phyloP scores from a whole-genome alignment of 2,888 invertebrate genomes.

The Euzophera pinguis region DNA sequence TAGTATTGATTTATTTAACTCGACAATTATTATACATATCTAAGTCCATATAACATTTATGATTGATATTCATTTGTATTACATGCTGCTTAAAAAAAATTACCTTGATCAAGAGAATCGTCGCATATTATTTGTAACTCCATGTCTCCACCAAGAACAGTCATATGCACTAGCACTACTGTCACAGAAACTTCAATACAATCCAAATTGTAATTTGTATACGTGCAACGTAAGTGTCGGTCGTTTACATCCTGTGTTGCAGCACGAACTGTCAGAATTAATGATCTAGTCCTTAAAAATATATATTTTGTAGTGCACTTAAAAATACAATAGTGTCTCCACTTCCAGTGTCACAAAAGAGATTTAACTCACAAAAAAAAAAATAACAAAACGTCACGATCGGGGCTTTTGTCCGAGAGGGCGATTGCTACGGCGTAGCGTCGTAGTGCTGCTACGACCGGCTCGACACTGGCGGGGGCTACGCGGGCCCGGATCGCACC shows the following conservation, averaged over 20 bases:
- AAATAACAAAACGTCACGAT: conserved; percentile 66
- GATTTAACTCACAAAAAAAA: conserved; percentile 64
- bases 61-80: not conserved
- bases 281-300: not conserved
- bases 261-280: conserved; percentile 6
- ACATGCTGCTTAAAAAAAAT: not conserved
- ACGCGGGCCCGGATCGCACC: conserved; percentile 70
- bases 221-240: not conserved
- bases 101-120: not conserved
- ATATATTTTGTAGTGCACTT: conserved; percentile 20
- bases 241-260: conserved; percentile 9
- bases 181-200: conserved; percentile 10
- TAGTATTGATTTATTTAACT: too few relatives aligned
- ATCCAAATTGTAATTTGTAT: conserved; percentile 1
- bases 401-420: conserved; percentile 60
- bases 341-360: conserved; percentile 55
- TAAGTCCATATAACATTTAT: too few relatives aligned
- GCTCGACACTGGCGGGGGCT: conserved; percentile 76
- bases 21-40: too few relatives aligned
- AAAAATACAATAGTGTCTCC: conserved; percentile 40
- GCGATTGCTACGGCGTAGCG: conserved; percentile 52
- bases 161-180: conserved; percentile 8
- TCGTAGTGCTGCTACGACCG: conserved; percentile 64
- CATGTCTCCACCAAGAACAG: not conserved
- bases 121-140: not conserved